Conservation (phyloP, 2,797 vertebrate species). For the Merluccius polli region DNA sequence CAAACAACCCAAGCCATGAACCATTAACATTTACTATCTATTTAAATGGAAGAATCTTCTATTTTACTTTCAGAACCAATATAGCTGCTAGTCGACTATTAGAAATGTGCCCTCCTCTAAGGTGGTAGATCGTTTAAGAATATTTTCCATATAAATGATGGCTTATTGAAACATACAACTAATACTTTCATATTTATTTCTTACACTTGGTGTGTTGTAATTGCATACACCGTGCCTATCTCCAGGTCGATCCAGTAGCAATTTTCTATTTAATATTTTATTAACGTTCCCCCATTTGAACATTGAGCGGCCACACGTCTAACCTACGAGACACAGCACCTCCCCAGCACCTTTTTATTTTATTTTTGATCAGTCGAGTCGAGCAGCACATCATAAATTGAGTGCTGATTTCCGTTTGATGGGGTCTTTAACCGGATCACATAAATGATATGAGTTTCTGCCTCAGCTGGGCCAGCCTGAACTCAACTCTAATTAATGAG, state of each 20-base stretch:
- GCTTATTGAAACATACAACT: neutral
- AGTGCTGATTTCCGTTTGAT: slow-evolving; percentile 38
- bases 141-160: neutral
- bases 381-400: slow-evolving; percentile 27
- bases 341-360: slow-evolving; percentile 2
- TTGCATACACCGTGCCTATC: neutral
- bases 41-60: neutral
- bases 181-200: neutral
- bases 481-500: slow-evolving; percentile 73
- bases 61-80: neutral
- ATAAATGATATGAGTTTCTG: slow-evolving; percentile 59
- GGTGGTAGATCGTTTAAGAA: neutral
- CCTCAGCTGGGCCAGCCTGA: slow-evolving; percentile 54
- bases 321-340: slow-evolving; percentile 20
- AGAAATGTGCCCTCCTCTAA: neutral
- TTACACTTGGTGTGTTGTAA: neutral
- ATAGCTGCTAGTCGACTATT: neutral
- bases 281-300: neutral
- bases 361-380: slow-evolving; percentile 22
- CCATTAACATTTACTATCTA: neutral
- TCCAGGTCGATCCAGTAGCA: neutral
- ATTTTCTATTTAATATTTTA: slow-evolving; percentile 1
- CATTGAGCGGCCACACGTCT: slow-evolving; percentile 2
- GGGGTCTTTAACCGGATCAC: slow-evolving; percentile 55
- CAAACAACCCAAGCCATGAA: neutral